A percentile compares a stretch with the other conserved stretches of the same genome.
Evolutionary conservation across 1,140 invertebrate genomes (phyloP).

Genomic region (Drosophila parvula): DNA sequence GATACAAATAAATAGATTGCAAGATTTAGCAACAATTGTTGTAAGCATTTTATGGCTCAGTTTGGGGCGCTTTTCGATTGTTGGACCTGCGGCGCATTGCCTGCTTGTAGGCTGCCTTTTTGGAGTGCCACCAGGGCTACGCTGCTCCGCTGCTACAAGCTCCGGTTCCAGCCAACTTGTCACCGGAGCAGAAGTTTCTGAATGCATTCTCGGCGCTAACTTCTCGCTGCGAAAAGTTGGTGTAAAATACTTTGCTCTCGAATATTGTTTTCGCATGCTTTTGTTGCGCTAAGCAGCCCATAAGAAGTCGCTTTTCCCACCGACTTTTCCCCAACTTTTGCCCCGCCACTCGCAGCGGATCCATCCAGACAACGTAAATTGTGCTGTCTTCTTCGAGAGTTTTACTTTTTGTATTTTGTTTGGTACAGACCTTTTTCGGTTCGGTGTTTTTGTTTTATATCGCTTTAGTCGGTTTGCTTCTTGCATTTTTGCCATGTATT

Average conservation of each 20-base stretch:
- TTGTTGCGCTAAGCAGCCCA: slow-evolving; percentile 75
- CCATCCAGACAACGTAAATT: slow-evolving; percentile 67
- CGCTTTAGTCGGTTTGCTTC: slow-evolving; percentile 30
- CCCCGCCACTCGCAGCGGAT: not conserved
- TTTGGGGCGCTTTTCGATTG: slow-evolving; percentile 29
- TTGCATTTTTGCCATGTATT: slow-evolving; percentile 72
- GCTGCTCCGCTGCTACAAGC: not conserved
- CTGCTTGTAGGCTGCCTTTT: slow-evolving; percentile 57
- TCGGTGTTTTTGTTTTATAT: slow-evolving; percentile 35
- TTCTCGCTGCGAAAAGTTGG: slow-evolving; percentile 79
- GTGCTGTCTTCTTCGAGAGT: slow-evolving; percentile 67
- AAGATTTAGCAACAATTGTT: not conserved
- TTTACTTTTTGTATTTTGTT: slow-evolving; percentile 70
- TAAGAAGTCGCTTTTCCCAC: slow-evolving; percentile 45
- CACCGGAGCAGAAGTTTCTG: slow-evolving; percentile 67
- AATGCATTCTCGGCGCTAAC: slow-evolving; percentile 74
- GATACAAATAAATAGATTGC: not conserved
- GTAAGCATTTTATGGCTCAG: slow-evolving; percentile 41
- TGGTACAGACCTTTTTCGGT: slow-evolving; percentile 35
- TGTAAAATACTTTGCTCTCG: slow-evolving; percentile 77
- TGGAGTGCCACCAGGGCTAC: slow-evolving; percentile 25
- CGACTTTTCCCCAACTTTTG: slow-evolving; percentile 5
- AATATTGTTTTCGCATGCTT: slow-evolving; percentile 80
- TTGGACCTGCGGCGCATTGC: slow-evolving; percentile 28
- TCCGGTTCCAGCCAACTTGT: slow-evolving; percentile 56